These are phyloP conservation scores for Temnothorax curvispinosus DNA, from an alignment of 1,140 invertebrate genomes.

Conservation along the genomic window DNA sequence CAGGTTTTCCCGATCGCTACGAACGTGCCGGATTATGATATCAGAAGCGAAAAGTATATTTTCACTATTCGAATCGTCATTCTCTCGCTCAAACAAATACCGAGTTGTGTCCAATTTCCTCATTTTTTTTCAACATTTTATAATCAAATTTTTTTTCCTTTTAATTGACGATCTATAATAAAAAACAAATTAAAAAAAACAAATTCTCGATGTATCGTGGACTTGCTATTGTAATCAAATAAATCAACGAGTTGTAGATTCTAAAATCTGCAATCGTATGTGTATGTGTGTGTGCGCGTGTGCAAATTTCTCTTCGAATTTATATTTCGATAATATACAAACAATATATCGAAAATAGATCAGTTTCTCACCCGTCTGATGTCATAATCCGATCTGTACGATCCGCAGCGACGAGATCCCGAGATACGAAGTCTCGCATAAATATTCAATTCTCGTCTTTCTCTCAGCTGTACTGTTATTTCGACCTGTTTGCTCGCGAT, in stretches of 20 bases:
- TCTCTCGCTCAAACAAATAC: background rate
- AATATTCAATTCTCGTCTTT: slow-evolving; percentile 32
- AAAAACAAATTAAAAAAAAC: background rate
- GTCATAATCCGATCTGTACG: background rate
- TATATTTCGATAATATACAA: background rate
- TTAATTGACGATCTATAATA: background rate
- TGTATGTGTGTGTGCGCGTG: background rate
- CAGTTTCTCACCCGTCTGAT: background rate
- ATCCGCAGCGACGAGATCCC: background rate
- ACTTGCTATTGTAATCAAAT: slow-evolving; percentile 7
- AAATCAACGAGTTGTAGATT: background rate
- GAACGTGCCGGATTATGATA: background rate
- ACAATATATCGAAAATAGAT: background rate
- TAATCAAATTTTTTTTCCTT: background rate
- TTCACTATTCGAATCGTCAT: background rate
- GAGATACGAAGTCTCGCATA: background rate
- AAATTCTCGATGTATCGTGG: background rate
- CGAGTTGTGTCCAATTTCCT: background rate
- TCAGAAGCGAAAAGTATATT: background rate
- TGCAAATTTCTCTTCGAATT: slow-evolving; percentile 12
- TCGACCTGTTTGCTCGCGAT: background rate
- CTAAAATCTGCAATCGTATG: background rate
- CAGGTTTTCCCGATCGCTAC: background rate
- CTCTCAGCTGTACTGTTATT: background rate
- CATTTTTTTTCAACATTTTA: slow-evolving; percentile 1